phyloP scores from a whole-genome alignment of 2,888 invertebrate genomes.

The Troilus luridus region DNA sequence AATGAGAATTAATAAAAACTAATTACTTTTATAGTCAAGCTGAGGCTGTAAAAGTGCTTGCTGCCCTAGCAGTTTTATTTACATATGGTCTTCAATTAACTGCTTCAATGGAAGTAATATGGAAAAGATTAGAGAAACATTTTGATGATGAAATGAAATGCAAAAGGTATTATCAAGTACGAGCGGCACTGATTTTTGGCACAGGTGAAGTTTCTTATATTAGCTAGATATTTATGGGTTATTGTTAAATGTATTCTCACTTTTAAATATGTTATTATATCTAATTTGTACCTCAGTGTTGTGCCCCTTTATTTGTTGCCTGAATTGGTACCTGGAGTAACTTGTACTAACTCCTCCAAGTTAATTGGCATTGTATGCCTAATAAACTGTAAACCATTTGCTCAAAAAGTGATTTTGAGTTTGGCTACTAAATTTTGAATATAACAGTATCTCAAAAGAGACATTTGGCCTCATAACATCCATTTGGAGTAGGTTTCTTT shows the following conservation, averaged over 20 bases:
- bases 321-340: no score
- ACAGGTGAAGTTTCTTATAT: constrained; percentile 67
- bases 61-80: constrained; percentile 90
- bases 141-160: constrained; percentile 70
- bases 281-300: neutral
- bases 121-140: constrained; percentile 77
- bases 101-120: constrained; percentile 93
- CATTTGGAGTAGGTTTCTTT: no score
- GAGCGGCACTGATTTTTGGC: constrained; percentile 67
- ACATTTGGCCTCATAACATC: no score
- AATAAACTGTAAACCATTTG: no score
- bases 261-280: neutral
- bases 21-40: constrained; percentile 71
- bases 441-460: no score
- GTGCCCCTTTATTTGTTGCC: no score
- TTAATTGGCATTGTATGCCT: no score
- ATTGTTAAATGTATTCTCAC: neutral
- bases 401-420: no score
- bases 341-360: no score
- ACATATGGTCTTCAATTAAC: constrained; percentile 95
- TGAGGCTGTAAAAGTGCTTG: constrained; percentile 85
- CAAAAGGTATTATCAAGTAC: constrained; percentile 67
- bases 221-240: neutral
- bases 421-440: no score
- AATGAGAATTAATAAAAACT: neutral